Base-by-base conservation (phyloP, 2,113 vertebrate genomes). In the Syngnathoides biaculeatus region DNA sequence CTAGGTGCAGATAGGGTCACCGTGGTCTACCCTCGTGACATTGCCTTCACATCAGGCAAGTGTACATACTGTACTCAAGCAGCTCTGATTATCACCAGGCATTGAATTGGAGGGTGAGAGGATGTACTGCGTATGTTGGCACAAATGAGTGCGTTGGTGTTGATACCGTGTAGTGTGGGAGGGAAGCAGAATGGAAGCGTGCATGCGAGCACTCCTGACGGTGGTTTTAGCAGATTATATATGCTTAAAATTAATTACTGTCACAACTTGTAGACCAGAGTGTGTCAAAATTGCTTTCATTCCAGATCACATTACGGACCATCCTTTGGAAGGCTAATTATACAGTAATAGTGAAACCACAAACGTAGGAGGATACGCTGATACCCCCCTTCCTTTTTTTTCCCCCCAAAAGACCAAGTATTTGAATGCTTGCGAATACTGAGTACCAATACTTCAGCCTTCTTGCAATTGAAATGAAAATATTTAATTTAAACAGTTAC, bases 81-180 rank as follows among this genome's bases (percentile, higher is more conserved):
- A 67, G 71, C 63, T 65, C 64, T 78, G 66, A 79, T 83, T 73
- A 66, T 83, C 77, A 68, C 55, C 65, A 74, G 14, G 27, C 38
- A 59, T 53, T 64, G 80, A 75, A 81, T 78, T 82, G 66, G 78
- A 68, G 71, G 53, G 73, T 71, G 84, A 70, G 77, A 76, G 40
- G 67, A 83, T 65, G 55, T 52, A 27, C 7, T 66, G 61, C 57
- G 57, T 27, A 35, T 43, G 72, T 69, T 78, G 71, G 67, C 64
- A 52, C 47, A 71, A 65, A 75, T 74, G 22, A 73, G 74, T 8
- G 71, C 53, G 68, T 62, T 50, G 30, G 63, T 53, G 53, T 35
- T n/a, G 13, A 58, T 9, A 27, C 13, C 62, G 17, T 42, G 47
- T 26, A 1, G 47, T 52, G 67, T 12, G 68, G 48, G 24, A 59